Evolutionary conservation across 2,113 vertebrate genomes (phyloP), one percentile per base, ranked within the genome.

Genomic region (Neolamprologus hecqui): DNA sequence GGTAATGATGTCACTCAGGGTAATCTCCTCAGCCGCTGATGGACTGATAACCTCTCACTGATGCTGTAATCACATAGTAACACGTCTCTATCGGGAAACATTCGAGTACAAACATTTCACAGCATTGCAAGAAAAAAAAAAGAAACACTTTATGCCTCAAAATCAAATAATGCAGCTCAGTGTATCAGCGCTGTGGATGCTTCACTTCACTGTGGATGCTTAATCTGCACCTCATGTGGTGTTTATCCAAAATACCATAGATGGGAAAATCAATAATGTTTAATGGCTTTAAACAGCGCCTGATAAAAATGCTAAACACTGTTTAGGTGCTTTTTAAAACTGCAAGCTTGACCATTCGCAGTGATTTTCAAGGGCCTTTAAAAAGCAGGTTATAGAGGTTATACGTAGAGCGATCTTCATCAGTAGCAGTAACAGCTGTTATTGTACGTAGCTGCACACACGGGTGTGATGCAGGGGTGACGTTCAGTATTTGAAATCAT

Each of bases 341-440:
- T 42, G 68, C 68, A 45, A 23, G 35, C n/a, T 70, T 8, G 65
- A 42, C n/a, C 12, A 23, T 23, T 70, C 8, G 1, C 35, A 70
- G 12, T 2, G n/a, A 23, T 63, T 35, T 33, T 63, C 9, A 63
- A 63, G 31, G 58, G 17, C 6, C 31, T 63, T n/a, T 63, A 35
- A 0, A 63, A 40, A 37, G 63, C 63, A 68, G 10, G 37, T 26
- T 70, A 14, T 23, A 40, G 63, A 68, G 26, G 26, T 31, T 60
- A 33, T 42, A 40, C 0, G 0, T 3, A 3, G 9, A 40, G 63
- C 1, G 0, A 26, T 15, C 19, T 4, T 15, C 21, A 45, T 42
- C 37, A 70, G 65, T 4, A 42, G 35, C 19, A 21, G 65, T 45
- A 42, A 42, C 37, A 1, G 65, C 37, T 45, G n/a, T 26, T 42